phyloP scores from a whole-genome alignment of 2,113 vertebrate genomes.

The Zingel zingel region DNA sequence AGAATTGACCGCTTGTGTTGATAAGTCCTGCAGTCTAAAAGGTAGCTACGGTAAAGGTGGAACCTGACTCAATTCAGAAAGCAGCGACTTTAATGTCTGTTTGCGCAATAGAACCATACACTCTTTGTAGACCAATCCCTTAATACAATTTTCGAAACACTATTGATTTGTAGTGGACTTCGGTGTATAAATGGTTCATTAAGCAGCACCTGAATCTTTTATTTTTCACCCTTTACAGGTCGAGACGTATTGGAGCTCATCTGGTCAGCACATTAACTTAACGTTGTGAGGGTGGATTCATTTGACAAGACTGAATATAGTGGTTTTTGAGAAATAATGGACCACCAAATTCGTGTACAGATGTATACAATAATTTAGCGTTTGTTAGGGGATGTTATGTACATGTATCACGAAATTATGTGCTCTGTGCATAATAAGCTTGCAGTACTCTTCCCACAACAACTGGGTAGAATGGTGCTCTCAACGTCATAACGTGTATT shows the following conservation, averaged over 20 bases:
- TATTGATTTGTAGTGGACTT: not conserved
- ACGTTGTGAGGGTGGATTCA: not conserved
- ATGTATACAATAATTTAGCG: not conserved
- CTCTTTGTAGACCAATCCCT: accelerated
- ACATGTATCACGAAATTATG: not conserved
- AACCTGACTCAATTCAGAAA: conserved; percentile 22
- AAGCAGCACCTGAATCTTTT: not conserved
- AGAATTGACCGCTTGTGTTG: not conserved
- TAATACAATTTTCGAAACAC: not conserved
- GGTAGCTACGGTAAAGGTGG: not conserved
- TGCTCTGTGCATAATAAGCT: not conserved
- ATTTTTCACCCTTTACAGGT: not conserved
- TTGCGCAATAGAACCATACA: not conserved
- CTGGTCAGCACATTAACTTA: not conserved
- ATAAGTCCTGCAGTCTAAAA: not conserved
- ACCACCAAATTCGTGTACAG: not conserved
- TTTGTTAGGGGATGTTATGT: not conserved
- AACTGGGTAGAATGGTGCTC: not conserved
- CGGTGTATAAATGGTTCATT: not conserved
- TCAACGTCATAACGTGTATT: not conserved
- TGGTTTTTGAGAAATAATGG: not conserved
- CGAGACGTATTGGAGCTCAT: not conserved
- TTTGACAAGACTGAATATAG: not conserved
- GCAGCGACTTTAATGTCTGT: not conserved
- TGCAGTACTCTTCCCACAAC: not conserved